Percentiles rank a stretch among this genome's conserved stretches.
phyloP scores from a whole-genome alignment of 2,888 invertebrate genomes.

The Lycaena phlaeas region DNA sequence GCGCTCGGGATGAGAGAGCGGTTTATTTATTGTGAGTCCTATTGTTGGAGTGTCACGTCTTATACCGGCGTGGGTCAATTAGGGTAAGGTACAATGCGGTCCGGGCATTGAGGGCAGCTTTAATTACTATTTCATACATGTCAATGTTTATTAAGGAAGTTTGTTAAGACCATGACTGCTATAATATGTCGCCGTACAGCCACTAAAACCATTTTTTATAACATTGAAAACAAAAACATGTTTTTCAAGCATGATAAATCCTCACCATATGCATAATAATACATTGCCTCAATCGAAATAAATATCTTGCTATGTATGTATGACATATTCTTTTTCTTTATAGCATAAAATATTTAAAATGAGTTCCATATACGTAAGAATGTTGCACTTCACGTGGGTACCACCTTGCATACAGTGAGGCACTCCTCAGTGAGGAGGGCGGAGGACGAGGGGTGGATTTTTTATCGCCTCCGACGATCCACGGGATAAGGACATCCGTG shows the following conservation, averaged over 20 bases:
- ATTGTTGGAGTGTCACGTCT: constrained; percentile 23
- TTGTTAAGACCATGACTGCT: too few species aligned
- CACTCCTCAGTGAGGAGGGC: constrained; percentile 5
- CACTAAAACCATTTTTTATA: too few species aligned
- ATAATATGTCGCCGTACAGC: too few species aligned
- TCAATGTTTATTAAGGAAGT: too few species aligned
- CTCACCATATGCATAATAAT: too few species aligned
- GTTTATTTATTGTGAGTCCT: constrained; percentile 12
- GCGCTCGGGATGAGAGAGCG: constrained; percentile 11
- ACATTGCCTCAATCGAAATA: too few species aligned
- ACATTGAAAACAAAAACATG: too few species aligned
- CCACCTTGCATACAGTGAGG: constrained; percentile 14
- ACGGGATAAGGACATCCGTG: constrained; percentile 52
- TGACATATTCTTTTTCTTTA: too few species aligned
- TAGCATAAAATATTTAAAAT: too few species aligned
- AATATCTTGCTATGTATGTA: too few species aligned
- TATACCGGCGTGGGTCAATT: constrained; percentile 2
- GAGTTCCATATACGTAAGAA: not conserved
- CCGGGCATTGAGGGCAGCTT: constrained; percentile 11
- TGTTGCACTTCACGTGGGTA: constrained; percentile 13
- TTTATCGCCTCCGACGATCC: constrained; percentile 39
- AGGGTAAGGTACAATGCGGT: constrained; percentile 13
- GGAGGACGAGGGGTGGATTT: constrained; percentile 24
- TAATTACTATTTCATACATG: constrained; percentile 1
- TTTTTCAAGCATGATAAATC: too few species aligned